Evolutionary conservation across 2,797 vertebrate genomes (phyloP).

Genomic region (Buceros bicornis): DNA sequence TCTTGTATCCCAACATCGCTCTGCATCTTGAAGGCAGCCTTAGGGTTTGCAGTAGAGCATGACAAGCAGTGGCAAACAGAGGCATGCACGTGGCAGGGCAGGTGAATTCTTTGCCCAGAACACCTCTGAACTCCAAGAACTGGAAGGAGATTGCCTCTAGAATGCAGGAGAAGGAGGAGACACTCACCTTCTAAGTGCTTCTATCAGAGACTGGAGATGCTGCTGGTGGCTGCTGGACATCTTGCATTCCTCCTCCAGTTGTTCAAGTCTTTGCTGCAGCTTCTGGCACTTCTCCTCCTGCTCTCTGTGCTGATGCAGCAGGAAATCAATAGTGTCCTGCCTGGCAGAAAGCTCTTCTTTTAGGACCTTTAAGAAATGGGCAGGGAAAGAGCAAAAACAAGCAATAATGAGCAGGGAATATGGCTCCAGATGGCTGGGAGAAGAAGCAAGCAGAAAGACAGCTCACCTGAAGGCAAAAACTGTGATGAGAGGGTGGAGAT

Average conservation of each 20-base stretch:
- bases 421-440: neutral
- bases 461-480: neutral
- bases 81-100: neutral
- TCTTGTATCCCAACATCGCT: neutral
- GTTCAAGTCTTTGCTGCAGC: conserved; percentile 78
- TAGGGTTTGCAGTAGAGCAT: neutral
- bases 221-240: conserved; percentile 57
- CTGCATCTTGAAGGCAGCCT: neutral
- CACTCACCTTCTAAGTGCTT: conserved; percentile 74
- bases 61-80: neutral
- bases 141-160: neutral
- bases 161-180: neutral
- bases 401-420: neutral
- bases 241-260: conserved; percentile 70
- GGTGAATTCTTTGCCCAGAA: neutral
- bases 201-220: conserved; percentile 75
- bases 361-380: conserved; percentile 56
- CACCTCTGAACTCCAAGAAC: neutral
- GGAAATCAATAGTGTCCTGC: conserved; percentile 67
- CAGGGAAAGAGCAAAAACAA: neutral
- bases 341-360: conserved; percentile 74
- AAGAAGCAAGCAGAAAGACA: neutral
- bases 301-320: conserved; percentile 81
- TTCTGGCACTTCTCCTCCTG: conserved; percentile 78
- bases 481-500: neutral